A percentile compares a stretch with the other conserved stretches of the same genome.
phyloP scores from a whole-genome alignment of 2,888 invertebrate genomes.

The Dichetophora obliterata region DNA sequence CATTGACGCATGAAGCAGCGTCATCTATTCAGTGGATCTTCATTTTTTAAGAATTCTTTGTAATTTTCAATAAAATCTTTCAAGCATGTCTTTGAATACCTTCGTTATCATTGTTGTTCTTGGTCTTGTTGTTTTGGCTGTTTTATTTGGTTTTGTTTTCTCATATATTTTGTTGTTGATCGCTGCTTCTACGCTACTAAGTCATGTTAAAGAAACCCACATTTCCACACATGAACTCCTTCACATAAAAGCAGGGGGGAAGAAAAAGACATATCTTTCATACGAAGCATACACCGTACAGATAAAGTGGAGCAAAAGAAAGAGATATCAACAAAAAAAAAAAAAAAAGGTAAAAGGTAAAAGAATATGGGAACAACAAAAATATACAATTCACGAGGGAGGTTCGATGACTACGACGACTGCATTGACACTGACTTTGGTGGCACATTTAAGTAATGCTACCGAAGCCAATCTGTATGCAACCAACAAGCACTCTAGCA shows the following conservation, averaged over 20 bases:
- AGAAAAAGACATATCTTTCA: slow-evolving; percentile 22
- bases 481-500: neutral
- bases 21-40: slow-evolving; percentile 12
- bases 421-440: slow-evolving; percentile 31
- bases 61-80: slow-evolving; percentile 64
- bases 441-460: slow-evolving; percentile 15
- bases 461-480: slow-evolving; percentile 24
- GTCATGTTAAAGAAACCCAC: slow-evolving; percentile 25
- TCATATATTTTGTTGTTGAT: slow-evolving; percentile 28
- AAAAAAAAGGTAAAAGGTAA: neutral
- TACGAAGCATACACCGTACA: slow-evolving; percentile 1
- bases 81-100: slow-evolving; percentile 62
- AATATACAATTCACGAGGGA: slow-evolving; percentile 12
- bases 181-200: slow-evolving; percentile 15
- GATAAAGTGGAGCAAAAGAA: neutral
- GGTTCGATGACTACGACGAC: neutral
- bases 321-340: neutral
- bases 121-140: too few relatives aligned
- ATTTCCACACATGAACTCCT: slow-evolving; percentile 18
- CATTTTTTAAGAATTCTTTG: neutral
- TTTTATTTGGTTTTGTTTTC: slow-evolving; percentile 18
- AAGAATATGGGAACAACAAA: neutral
- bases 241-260: neutral
- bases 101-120: slow-evolving; percentile 28
- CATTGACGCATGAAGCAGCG: slow-evolving; percentile 4